Conservation (phyloP, 2,888 invertebrate species). For the Scrobipalpa costella region DNA sequence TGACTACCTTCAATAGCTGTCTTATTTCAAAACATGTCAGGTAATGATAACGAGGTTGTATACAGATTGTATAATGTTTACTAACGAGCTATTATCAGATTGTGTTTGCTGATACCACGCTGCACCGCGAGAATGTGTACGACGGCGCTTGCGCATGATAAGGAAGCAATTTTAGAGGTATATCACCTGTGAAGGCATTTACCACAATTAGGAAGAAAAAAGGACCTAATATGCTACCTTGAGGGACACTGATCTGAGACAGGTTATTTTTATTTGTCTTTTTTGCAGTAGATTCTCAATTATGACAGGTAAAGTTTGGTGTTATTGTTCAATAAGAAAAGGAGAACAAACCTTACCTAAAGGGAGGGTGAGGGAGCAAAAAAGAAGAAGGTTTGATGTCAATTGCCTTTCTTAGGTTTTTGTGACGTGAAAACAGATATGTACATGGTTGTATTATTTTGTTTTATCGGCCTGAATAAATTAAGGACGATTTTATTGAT, state of each 20-base stretch:
- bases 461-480: no score
- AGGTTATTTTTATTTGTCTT: no score
- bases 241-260: not conserved
- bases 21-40: constrained; percentile 20
- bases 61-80: constrained; percentile 24
- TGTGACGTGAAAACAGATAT: no score
- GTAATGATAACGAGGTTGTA: constrained; percentile 6
- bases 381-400: no score
- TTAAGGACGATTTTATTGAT: no score
- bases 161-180: constrained; percentile 19
- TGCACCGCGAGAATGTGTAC: constrained; percentile 23
- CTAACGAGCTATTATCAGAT: constrained; percentile 26
- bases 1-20: constrained; percentile 3
- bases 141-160: constrained; percentile 20
- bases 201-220: not conserved
- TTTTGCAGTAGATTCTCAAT: no score
- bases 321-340: no score
- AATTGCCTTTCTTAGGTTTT: no score
- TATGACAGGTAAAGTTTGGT: no score
- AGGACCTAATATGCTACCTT: not conserved
- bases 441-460: no score
- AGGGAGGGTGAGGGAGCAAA: no score
- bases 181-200: not conserved
- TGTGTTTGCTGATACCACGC: constrained; percentile 25
- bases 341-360: no score